Evolutionary conservation across 2,113 vertebrate species (phyloP).

Genomic region (Polypterus bichir): DNA sequence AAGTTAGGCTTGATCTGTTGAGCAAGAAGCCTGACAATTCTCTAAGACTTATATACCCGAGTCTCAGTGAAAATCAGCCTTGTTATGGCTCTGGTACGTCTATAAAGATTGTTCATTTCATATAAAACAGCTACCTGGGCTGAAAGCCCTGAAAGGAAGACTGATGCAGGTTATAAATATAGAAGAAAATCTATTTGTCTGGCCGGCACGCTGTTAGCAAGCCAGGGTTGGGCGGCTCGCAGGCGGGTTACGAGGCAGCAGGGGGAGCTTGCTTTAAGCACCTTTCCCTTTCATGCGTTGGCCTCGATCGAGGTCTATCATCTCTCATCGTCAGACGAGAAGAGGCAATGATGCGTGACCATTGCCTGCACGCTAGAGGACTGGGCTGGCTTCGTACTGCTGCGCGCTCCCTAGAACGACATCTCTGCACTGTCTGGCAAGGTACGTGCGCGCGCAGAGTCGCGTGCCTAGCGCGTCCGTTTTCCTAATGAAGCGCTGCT

Average conservation of each 20-base stretch:
- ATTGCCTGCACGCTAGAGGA: conserved; percentile 24
- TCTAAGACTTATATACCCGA: conserved; percentile 76
- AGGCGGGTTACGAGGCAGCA: conserved; percentile 44
- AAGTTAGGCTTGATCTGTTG: conserved; percentile 97
- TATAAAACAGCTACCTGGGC: conserved; percentile 88
- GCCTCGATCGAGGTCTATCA: conserved; percentile 44
- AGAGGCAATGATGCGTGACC: conserved; percentile 67
- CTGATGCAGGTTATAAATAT: conserved; percentile 86
- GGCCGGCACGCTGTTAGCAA: conserved; percentile 51
- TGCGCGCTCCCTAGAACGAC: too few species aligned
- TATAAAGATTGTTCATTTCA: conserved; percentile 97
- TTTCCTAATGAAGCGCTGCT: too few species aligned
- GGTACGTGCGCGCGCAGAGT: too few species aligned
- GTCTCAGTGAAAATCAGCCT: conserved; percentile 81
- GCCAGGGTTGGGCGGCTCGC: conserved; percentile 40
- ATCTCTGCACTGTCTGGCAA: too few species aligned
- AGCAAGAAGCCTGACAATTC: conserved; percentile 85
- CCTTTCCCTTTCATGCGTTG: conserved; percentile 41
- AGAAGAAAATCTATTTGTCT: conserved; percentile 78
- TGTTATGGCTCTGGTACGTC: conserved; percentile 80
- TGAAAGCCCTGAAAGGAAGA: conserved; percentile 72
- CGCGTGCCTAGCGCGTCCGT: too few species aligned
- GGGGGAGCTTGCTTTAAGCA: conserved; percentile 43
- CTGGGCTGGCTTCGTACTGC: too few species aligned
- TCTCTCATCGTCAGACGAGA: conserved; percentile 66